These are phyloP conservation scores for Panopea generosa DNA, from an alignment of 2,888 invertebrate genomes.

Conservation along the genomic window DNA sequence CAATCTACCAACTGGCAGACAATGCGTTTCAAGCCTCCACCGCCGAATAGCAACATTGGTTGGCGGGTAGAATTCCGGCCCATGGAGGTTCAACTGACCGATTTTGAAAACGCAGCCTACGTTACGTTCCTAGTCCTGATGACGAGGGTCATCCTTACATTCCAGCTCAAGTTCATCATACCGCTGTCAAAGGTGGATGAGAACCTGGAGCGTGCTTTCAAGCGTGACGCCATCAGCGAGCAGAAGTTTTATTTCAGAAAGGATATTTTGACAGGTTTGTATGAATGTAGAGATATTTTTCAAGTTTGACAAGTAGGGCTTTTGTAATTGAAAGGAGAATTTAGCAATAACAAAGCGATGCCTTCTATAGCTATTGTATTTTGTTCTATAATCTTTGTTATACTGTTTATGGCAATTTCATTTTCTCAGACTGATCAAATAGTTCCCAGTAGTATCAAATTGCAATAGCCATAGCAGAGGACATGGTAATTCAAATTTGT, in stretches of 20 bases:
- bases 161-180: slow-evolving; percentile 97
- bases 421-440: no score
- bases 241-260: slow-evolving; percentile 95
- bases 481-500: no score
- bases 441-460: no score
- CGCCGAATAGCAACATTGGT: slow-evolving; percentile 95
- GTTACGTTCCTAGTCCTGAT: slow-evolving; percentile 98
- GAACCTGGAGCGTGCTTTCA: slow-evolving; percentile 98
- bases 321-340: background rate
- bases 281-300: background rate
- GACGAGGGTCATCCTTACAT: slow-evolving; percentile 98
- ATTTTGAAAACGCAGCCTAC: slow-evolving; percentile 99
- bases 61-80: slow-evolving; percentile 99
- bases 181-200: slow-evolving; percentile 97
- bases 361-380: background rate
- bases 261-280: slow-evolving; percentile 76
- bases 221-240: slow-evolving; percentile 92
- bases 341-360: background rate
- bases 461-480: no score
- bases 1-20: slow-evolving; percentile 99
- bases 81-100: slow-evolving; percentile 95
- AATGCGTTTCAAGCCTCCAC: slow-evolving; percentile 98
- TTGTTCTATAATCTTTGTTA: no score
- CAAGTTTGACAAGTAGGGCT: background rate
- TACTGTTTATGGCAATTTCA: background rate